These are phyloP conservation scores for Megaptera novaeangliae DNA, from an alignment of 2,113 vertebrate genomes.

Conservation along the genomic window DNA sequence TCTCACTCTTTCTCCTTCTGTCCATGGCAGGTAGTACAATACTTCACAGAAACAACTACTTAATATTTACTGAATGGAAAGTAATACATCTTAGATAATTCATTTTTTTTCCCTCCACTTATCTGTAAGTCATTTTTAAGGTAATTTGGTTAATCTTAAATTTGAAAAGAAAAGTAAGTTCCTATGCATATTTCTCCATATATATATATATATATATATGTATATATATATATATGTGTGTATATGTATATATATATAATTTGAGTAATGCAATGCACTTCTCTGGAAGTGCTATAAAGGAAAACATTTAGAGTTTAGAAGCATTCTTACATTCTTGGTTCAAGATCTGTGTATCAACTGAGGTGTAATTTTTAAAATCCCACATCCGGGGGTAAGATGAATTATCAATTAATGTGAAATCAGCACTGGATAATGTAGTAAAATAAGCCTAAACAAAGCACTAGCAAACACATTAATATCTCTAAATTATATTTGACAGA, in stretches of 20 bases:
- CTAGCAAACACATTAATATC: neutral
- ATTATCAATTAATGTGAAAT: slow-evolving; percentile 36
- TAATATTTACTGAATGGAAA: neutral
- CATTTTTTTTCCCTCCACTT: neutral
- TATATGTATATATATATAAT: neutral
- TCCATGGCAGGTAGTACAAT: neutral
- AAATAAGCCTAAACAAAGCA: neutral
- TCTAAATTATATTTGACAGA: neutral
- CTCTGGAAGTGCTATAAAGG: neutral
- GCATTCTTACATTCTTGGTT: neutral
- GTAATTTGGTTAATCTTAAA: neutral
- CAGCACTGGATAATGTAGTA: neutral
- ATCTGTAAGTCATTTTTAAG: neutral
- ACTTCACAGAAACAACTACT: neutral
- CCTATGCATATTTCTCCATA: neutral
- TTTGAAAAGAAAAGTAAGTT: neutral
- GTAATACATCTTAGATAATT: neutral
- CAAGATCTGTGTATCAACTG: slow-evolving; percentile 35
- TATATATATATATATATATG: neutral
- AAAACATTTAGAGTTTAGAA: neutral
- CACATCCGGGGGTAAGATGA: neutral
- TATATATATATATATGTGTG: too few species aligned
- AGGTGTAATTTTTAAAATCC: slow-evolving; percentile 36
- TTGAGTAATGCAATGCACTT: neutral
- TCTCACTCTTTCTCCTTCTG: neutral